Evolutionary conservation across 2,113 vertebrate genomes (phyloP).

Genomic region (Laticauda colubrina): DNA sequence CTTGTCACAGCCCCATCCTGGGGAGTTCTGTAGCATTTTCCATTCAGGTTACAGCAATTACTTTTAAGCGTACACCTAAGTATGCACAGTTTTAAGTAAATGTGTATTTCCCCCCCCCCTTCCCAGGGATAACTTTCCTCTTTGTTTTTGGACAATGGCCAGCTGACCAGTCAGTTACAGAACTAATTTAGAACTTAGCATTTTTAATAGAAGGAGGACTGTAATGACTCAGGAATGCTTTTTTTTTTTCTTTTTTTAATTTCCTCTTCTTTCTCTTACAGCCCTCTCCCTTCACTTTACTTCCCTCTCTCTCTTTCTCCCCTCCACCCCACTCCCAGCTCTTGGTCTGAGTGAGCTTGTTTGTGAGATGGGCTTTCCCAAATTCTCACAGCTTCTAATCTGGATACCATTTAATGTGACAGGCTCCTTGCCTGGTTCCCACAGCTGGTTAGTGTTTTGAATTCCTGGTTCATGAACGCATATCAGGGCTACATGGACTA

Average conservation of each 20-base stretch:
- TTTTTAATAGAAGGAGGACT: slow-evolving; percentile 38
- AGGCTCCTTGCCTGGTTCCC: slow-evolving; percentile 79
- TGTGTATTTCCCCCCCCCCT: background rate
- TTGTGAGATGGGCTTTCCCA: slow-evolving; percentile 73
- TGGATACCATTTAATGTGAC: slow-evolving; percentile 80
- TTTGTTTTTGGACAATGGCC: background rate
- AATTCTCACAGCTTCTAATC: slow-evolving; percentile 82
- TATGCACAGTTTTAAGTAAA: background rate
- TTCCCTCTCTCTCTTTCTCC: background rate
- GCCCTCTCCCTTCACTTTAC: background rate
- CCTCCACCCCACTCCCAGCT: slow-evolving; percentile 30
- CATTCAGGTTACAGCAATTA: background rate
- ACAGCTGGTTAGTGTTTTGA: slow-evolving; percentile 95
- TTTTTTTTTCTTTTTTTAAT: background rate
- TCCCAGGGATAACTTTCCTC: background rate
- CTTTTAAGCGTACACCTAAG: background rate
- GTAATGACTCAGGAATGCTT: slow-evolving; percentile 47
- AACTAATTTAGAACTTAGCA: slow-evolving; percentile 48
- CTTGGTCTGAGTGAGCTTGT: slow-evolving; percentile 44
- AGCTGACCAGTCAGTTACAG: slow-evolving; percentile 5
- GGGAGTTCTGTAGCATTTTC: background rate
- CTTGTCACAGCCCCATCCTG: background rate
- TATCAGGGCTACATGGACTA: slow-evolving; percentile 79
- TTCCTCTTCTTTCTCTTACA: slow-evolving; percentile 21
- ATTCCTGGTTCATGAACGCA: slow-evolving; percentile 92